Percentiles rank a stretch among this genome's conserved stretches.
Evolutionary conservation across 1,140 invertebrate species (phyloP).

Genomic region (Thalassaphorura encarpata): DNA sequence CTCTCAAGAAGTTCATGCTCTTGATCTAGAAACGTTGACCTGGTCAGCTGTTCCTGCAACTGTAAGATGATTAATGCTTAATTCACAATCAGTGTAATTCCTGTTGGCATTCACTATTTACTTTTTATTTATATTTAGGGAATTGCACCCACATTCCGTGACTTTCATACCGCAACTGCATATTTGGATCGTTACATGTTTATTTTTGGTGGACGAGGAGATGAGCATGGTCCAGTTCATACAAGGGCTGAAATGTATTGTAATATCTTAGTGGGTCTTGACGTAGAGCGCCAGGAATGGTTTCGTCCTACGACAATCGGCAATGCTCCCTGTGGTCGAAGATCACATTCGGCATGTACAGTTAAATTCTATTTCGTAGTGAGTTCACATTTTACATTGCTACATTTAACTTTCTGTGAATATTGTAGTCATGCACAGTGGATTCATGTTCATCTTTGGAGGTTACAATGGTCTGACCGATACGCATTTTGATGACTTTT

Average conservation of each 20-base stretch:
- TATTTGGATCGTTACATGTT: constrained; percentile 41
- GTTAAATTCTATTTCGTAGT: background rate
- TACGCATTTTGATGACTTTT: constrained; percentile 71
- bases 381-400: background rate
- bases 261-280: constrained; percentile 62
- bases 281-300: constrained; percentile 60
- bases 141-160: constrained; percentile 57
- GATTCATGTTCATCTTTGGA: constrained; percentile 66
- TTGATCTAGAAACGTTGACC: constrained; percentile 59
- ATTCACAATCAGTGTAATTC: background rate
- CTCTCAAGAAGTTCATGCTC: constrained; percentile 62
- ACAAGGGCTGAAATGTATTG: constrained; percentile 63
- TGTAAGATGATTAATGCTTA: constrained; percentile 38
- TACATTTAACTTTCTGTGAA: constrained; percentile 30
- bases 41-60: constrained; percentile 55
- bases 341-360: constrained; percentile 82
- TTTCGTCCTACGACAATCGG: constrained; percentile 46
- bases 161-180: constrained; percentile 76
- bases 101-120: too few relatives aligned
- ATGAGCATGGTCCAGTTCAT: constrained; percentile 51
- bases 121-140: constrained; percentile 42
- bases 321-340: constrained; percentile 51
- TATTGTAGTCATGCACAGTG: constrained; percentile 65
- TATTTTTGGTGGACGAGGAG: constrained; percentile 73
- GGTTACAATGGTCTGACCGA: constrained; percentile 66